Evolutionary conservation across 2,797 vertebrate species (phyloP), one percentile per base, ranked within the genome.

Genomic region (Gouania willdenowi): DNA sequence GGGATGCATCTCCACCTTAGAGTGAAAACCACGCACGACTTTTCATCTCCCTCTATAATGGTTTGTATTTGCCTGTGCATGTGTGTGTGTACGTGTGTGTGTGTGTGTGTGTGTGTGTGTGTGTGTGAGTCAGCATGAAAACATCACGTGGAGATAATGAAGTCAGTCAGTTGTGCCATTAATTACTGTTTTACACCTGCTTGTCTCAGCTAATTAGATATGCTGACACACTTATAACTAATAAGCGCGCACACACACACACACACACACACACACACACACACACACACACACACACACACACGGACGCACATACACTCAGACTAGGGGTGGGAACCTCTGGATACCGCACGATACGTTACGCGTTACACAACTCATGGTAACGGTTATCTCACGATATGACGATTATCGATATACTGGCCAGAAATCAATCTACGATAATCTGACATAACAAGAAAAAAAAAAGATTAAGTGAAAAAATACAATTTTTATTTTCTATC

Each of bases 141-240:
- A 38, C 50, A 66, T 81, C 75, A 84, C 65, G 82, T 86, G 71
- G 75, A 46, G 86, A 87, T 87, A 89, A 89, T 85, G 77, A 90
- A 88, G 72, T 84, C 83, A 84, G 73, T 51, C 71, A 81, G 81
- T 81, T 79, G 82, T 89, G 88, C 89, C 74, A 87, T 91, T 92
- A 91, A 93, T 91, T 90, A 90, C 74, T 82, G 66, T 83, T 92
- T 87, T 90, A 89, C 88, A 93, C 87, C 87, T 91, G 91, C 81
- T 82, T 90, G 86, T 89, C 88, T 91, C 87, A 87, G 89, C 81
- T 86, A 83, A 86, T 89, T 84, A 80, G 67, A 76, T 55, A 70
- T 79, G 77, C 78, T 75, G 73, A 78, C 77, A 71, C 61, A 61
- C 58, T 75, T n/a, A n/a, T n/a, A 28, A 33, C 36, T 47, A 39